Base-by-base conservation (phyloP, 1,140 invertebrate genomes). In the Pogonus chalceus region DNA sequence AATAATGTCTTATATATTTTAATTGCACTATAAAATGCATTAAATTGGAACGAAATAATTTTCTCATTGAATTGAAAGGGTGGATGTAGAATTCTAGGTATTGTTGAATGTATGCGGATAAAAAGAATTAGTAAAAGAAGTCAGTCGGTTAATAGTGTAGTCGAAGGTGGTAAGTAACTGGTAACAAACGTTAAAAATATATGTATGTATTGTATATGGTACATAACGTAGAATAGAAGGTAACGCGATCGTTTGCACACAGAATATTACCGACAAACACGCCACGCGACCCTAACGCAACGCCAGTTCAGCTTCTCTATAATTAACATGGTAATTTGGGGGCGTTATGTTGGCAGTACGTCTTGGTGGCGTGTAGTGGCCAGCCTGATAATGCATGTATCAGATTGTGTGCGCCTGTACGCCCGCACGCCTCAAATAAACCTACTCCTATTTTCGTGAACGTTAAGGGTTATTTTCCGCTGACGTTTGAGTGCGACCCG, bases 301-400 rank as follows among this genome's bases (percentile, higher is more conserved):
- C 37, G 37, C 37, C 37, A 14, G 7, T 4, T 31, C 26, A 14
- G 26, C 26, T 31, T 31, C 56, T 49, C 56, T 61, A 60, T 69
- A 67, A 69, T 69, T 69, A 69, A 65, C 67, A 67, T 67, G 65
- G 63, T 69, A 69, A 69, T 69, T 66, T 67, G 62, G 64, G 63
- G 67, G 65, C 64, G 65, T 65, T 58, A 64, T 61, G 59, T 67
- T 65, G 62, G 65, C 65, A 62, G 64, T 65, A 65, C 58, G 60
- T 64, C 60, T 65, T 61, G 48, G 50, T 65, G 65, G 66, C 66
- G 61, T 66, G 64, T 66, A 68, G 65, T 68, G 66, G 66, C 64
- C 57, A 66, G 57, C 58, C 57, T 56, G 58, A 54, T 56, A 57
- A 56, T 57, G 57, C 57, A 43, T 54, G 49, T 52, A 49, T 51